A percentile compares a stretch with the other conserved stretches of the same genome.
Evolutionary conservation across 2,888 invertebrate species (phyloP).

Genomic region (Amphimallon solstitiale): DNA sequence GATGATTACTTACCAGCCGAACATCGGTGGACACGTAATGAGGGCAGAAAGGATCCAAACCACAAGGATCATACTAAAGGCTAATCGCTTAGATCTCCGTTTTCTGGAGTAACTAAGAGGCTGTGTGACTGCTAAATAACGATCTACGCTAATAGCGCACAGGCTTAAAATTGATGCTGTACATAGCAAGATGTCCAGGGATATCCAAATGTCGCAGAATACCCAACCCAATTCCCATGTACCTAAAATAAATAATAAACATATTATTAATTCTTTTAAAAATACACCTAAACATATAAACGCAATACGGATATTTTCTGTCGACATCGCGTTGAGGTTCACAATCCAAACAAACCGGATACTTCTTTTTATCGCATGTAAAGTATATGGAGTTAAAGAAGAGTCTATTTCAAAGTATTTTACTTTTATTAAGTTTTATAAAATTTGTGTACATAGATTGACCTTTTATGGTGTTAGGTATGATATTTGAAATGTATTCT

Average conservation of each 20-base stretch:
- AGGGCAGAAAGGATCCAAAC: slow-evolving; percentile 92
- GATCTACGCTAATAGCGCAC: slow-evolving; percentile 90
- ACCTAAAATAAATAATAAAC: slow-evolving; percentile 64
- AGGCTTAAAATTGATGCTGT: slow-evolving; percentile 93
- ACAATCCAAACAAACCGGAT: no score
- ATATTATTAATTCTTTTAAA: neutral
- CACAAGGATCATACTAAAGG: slow-evolving; percentile 85
- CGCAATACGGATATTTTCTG: no score
- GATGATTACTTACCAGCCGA: slow-evolving; percentile 88
- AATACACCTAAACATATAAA: no score
- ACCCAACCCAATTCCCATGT: slow-evolving; percentile 92
- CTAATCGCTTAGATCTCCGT: slow-evolving; percentile 84
- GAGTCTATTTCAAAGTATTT: no score
- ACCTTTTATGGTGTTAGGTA: no score
- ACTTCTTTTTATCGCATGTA: no score
- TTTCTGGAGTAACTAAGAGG: slow-evolving; percentile 92
- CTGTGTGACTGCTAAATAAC: slow-evolving; percentile 93
- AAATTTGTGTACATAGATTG: no score
- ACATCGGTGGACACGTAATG: slow-evolving; percentile 93
- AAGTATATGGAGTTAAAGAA: no score
- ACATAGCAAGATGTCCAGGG: slow-evolving; percentile 91
- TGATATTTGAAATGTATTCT: no score
- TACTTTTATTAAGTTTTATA: no score
- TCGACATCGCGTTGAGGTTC: no score
- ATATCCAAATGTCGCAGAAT: slow-evolving; percentile 91